Percentiles rank a stretch among this genome's conserved stretches.
These are phyloP conservation scores for Parauchenoglanis ngamensis DNA, from an alignment of 2,797 vertebrate species.

Conservation along the genomic window DNA sequence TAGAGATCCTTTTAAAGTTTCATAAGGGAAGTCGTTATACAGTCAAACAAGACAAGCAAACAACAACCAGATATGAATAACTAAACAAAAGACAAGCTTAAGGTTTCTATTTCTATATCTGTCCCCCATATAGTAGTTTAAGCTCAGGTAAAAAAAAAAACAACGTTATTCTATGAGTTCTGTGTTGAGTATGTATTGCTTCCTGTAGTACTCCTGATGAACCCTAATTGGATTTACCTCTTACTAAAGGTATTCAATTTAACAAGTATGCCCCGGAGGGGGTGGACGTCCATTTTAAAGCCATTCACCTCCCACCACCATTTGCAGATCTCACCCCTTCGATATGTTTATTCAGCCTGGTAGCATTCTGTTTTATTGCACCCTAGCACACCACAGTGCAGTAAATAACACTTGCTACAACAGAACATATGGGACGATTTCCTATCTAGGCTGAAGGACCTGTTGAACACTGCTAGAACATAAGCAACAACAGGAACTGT, in stretches of 20 bases:
- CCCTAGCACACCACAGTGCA: neutral
- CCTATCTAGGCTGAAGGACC: neutral
- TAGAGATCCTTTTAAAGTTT: neutral
- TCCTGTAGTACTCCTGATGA: neutral
- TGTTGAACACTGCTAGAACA: neutral
- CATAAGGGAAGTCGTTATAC: neutral
- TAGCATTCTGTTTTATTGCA: neutral
- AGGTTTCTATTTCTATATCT: too few relatives aligned
- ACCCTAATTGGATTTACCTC: neutral
- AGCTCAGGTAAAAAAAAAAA: too few relatives aligned
- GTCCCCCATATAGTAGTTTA: too few relatives aligned
- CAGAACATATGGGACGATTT: neutral
- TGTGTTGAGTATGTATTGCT: neutral
- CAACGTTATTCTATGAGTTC: neutral
- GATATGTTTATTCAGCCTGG: conserved; percentile 9
- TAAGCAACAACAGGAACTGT: neutral
- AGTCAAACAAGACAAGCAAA: neutral
- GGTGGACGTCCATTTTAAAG: neutral
- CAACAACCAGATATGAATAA: neutral
- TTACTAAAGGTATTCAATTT: neutral
- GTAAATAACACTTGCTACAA: neutral
- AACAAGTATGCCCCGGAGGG: neutral
- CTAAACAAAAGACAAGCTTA: neutral
- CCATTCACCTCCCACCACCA: neutral
- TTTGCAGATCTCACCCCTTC: conserved; percentile 9